A percentile compares a stretch with the other conserved stretches of the same genome.
phyloP scores from a whole-genome alignment of 2,888 invertebrate genomes.

The Cistogaster globosa region DNA sequence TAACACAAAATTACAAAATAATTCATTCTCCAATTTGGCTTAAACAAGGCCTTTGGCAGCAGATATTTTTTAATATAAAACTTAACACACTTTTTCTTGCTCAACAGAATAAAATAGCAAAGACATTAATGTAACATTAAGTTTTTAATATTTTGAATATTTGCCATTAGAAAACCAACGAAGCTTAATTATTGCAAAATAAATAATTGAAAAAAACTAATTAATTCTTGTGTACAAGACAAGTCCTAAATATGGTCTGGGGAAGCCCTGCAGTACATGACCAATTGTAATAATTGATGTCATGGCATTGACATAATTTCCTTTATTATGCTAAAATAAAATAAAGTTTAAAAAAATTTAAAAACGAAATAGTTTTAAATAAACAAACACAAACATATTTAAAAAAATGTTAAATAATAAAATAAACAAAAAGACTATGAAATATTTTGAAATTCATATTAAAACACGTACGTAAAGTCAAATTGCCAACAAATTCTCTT shows the following conservation, averaged over 20 bases:
- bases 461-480: constrained; percentile 41
- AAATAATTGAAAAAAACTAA: not conserved
- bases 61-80: constrained; percentile 7
- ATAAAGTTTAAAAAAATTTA: constrained; percentile 16
- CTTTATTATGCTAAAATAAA: constrained; percentile 58
- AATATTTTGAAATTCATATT: constrained; percentile 6
- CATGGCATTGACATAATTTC: constrained; percentile 80
- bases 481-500: constrained; percentile 15
- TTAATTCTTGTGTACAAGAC: not conserved
- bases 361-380: not conserved
- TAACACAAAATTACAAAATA: not conserved
- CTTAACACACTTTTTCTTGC: constrained; percentile 8
- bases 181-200: constrained; percentile 12
- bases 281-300: constrained; percentile 75
- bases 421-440: constrained; percentile 51
- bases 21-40: not conserved
- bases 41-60: constrained; percentile 15
- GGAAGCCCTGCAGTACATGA: constrained; percentile 63
- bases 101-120: not conserved
- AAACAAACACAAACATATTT: not conserved
- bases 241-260: constrained; percentile 50
- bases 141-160: not conserved
- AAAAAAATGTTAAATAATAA: constrained; percentile 66
- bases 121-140: not conserved
- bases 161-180: not conserved